These are phyloP conservation scores for Trichogramma evanescens DNA, from an alignment of 2,888 invertebrate species.

Conservation along the genomic window DNA sequence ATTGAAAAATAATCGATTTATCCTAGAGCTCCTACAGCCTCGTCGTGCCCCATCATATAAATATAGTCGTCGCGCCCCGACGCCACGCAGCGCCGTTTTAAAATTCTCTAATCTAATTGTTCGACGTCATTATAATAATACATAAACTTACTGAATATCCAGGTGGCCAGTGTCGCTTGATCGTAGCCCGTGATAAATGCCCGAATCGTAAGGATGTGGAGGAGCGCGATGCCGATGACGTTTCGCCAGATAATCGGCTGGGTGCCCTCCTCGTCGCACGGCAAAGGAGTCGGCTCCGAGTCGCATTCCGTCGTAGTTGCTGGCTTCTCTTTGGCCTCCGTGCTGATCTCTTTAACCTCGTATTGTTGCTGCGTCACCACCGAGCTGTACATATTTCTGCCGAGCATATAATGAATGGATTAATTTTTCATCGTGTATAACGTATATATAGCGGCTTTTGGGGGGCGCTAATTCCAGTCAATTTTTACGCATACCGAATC, in stretches of 20 bases:
- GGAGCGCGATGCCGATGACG: conserved; percentile 50
- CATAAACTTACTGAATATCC: conserved; percentile 56
- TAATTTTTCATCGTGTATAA: too few relatives aligned
- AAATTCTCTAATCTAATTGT: not conserved
- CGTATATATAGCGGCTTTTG: too few relatives aligned
- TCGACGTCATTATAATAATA: not conserved
- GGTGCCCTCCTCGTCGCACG: conserved; percentile 21
- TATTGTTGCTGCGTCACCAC: conserved; percentile 29
- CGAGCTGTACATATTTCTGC: conserved; percentile 21
- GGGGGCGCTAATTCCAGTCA: too few relatives aligned
- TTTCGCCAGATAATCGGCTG: conserved; percentile 60
- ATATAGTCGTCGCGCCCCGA: too few relatives aligned
- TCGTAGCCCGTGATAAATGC: conserved; percentile 42
- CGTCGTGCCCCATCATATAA: too few relatives aligned
- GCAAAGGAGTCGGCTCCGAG: conserved; percentile 22
- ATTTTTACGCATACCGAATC: too few relatives aligned
- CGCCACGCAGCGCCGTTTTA: too few relatives aligned
- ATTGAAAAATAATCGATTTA: not conserved
- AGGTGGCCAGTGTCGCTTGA: conserved; percentile 46
- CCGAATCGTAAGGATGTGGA: conserved; percentile 50
- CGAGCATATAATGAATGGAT: too few relatives aligned
- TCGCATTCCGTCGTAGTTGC: not conserved
- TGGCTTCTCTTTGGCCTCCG: conserved; percentile 8
- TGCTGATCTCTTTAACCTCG: conserved; percentile 23
- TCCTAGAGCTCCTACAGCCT: too few relatives aligned